A percentile compares a stretch with the other conserved stretches of the same genome.
Evolutionary conservation across 1,140 invertebrate species (phyloP).

Genomic region (Bicyclus anynana): DNA sequence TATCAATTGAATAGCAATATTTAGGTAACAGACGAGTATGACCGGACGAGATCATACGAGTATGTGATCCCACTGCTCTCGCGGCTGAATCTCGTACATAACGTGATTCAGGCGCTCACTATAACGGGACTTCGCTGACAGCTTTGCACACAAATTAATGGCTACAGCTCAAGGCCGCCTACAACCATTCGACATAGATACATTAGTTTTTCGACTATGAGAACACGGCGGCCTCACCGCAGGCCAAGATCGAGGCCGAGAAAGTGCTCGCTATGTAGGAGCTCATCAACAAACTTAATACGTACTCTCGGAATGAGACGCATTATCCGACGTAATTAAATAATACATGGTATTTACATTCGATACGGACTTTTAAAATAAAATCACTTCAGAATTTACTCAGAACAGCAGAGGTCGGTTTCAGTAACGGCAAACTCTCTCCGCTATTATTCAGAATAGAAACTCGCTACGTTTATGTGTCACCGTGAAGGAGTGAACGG

Average conservation of each 20-base stretch:
- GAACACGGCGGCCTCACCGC: slow-evolving; percentile 55
- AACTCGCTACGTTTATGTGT: slow-evolving; percentile 17
- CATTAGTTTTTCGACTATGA: slow-evolving; percentile 68
- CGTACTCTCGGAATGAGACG: not conserved
- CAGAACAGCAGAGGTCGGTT: slow-evolving; percentile 8
- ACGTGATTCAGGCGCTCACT: slow-evolving; percentile 54
- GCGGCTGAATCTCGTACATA: slow-evolving; percentile 26
- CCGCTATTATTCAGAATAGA: slow-evolving; percentile 9
- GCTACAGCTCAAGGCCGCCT: slow-evolving; percentile 71
- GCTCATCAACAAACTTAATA: slow-evolving; percentile 21
- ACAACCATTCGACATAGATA: slow-evolving; percentile 71
- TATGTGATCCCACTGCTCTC: slow-evolving; percentile 5
- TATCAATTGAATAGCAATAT: not conserved
- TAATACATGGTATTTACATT: slow-evolving; percentile 1
- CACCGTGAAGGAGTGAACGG: slow-evolving; percentile 23
- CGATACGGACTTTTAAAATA: not conserved
- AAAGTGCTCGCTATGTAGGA: slow-evolving; percentile 50
- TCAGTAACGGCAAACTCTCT: slow-evolving; percentile 24
- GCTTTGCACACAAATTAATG: slow-evolving; percentile 73
- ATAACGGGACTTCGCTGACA: slow-evolving; percentile 61
- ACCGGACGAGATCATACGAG: not conserved
- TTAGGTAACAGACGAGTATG: not conserved
- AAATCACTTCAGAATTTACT: slow-evolving; percentile 4
- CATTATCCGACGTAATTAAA: slow-evolving; percentile 7
- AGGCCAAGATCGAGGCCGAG: slow-evolving; percentile 61